Conservation (phyloP, 2,888 invertebrate species). For the Troilus luridus region DNA sequence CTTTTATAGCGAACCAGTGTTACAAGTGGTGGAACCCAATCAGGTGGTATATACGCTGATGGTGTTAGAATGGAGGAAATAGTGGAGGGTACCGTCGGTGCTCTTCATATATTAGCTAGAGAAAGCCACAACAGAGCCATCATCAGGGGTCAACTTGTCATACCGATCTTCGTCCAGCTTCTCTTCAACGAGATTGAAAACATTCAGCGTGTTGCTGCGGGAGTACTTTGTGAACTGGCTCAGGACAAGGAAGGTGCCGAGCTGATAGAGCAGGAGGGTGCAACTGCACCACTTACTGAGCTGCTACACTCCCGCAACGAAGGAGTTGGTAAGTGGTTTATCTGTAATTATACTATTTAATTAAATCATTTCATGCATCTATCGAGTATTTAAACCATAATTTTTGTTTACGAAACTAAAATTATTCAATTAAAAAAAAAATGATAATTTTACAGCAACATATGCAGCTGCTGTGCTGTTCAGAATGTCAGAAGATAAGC, state of each 20-base stretch:
- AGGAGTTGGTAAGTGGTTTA: conserved; percentile 79
- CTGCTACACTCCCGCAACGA: conserved; percentile 96
- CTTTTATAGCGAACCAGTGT: conserved; percentile 59
- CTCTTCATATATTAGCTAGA: conserved; percentile 95
- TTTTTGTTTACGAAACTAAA: too few species aligned
- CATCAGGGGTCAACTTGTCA: conserved; percentile 92
- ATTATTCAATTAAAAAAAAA: too few species aligned
- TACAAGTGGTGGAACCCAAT: conserved; percentile 47
- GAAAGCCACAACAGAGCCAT: conserved; percentile 94
- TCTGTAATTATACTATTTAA: background rate
- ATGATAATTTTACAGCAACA: conserved; percentile 76
- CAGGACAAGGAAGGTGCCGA: conserved; percentile 98
- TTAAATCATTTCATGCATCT: background rate
- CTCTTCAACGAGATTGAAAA: conserved; percentile 98
- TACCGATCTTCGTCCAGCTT: conserved; percentile 96
- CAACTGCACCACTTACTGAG: conserved; percentile 95
- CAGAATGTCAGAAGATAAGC: conserved; percentile 98
- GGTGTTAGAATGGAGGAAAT: conserved; percentile 99
- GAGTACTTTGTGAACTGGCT: conserved; percentile 95
- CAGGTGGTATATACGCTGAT: conserved; percentile 78
- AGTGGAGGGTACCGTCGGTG: conserved; percentile 97
- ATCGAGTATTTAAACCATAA: background rate
- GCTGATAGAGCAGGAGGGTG: conserved; percentile 98
- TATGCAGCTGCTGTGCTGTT: conserved; percentile 98
- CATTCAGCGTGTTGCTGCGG: conserved; percentile 96